Evolutionary conservation across 2,888 invertebrate species (phyloP), one percentile per base, ranked within the genome.

Genomic region (Hirtodrosophila trivittata): DNA sequence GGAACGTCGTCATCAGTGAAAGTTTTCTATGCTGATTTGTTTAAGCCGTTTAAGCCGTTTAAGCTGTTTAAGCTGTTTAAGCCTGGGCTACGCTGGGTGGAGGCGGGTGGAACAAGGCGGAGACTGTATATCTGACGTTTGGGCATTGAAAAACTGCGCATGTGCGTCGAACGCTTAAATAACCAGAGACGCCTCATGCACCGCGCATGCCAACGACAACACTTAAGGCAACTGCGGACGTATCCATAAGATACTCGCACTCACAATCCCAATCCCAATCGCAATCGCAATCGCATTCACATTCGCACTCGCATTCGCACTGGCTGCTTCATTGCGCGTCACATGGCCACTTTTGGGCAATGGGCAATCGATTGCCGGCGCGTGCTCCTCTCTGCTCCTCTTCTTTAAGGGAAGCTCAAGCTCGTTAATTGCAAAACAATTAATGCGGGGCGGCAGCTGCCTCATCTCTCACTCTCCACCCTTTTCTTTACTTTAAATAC

Each of bases 1-100:
- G 72, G 52, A 71, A 51, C 72, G 59, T 59, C 55, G 70, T 37
- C 42, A 39, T 46, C 51, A 83, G 80, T 77, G 80, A 80, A 80
- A 80, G 80, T 83, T 83, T 82, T 80, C 78, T 80, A 80, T 78
- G 70, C 76, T 75, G 75, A 68, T 72, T 68, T 60, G 43, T 6
- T 26, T 32, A 32, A 39, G 64, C 9, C 21, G 18, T 21, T 21
- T 21, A 21, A 21, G 18, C 18, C 5, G 8, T 16, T 13, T 13
- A 16, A 32, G 32, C 32, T 3, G 32, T 10, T 39, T 18, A 16
- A 16, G 16, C 18, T 21, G 18, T 21, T 46, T 45, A 13, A 33
- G 35, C 16, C 9, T 32, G 38, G 30, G 28, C 28, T 10, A 10
- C n/a, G 9, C 16, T 38, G n/a, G 12, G 9, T 3, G 14, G 21